Percentiles rank a stretch among this genome's conserved stretches.
These are phyloP conservation scores for Marmota flaviventris DNA, from an alignment of 2,113 vertebrate genomes.

Conservation along the genomic window DNA sequence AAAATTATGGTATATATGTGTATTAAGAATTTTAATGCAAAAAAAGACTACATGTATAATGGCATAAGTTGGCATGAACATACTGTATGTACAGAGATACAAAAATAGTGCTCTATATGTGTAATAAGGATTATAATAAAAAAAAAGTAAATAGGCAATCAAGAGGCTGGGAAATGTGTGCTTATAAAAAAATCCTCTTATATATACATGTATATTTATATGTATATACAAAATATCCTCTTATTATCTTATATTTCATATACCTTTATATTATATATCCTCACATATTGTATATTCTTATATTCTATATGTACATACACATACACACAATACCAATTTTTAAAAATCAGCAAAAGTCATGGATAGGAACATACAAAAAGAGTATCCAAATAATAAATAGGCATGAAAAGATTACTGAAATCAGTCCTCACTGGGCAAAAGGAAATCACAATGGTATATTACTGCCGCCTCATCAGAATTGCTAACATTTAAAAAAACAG, in stretches of 20 bases:
- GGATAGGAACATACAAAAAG: not conserved
- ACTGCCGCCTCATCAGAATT: not conserved
- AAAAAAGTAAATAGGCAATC: not conserved
- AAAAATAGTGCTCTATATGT: too few relatives aligned
- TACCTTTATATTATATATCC: not conserved
- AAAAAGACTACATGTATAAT: too few relatives aligned
- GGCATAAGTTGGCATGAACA: too few relatives aligned
- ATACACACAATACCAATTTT: not conserved
- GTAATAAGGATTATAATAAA: too few relatives aligned
- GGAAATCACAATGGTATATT: not conserved
- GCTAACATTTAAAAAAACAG: not conserved
- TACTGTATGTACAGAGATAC: too few relatives aligned
- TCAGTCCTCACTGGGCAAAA: not conserved
- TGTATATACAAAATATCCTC: not conserved
- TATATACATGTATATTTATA: not conserved
- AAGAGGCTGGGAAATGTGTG: not conserved
- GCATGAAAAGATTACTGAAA: not conserved
- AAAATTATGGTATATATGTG: too few relatives aligned
- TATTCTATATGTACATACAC: not conserved
- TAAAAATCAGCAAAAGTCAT: not conserved
- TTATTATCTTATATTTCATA: not conserved
- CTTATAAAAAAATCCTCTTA: not conserved
- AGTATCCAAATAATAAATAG: not conserved
- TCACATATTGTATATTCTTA: not conserved
- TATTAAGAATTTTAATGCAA: too few relatives aligned